Evolutionary conservation across 2,888 invertebrate species (phyloP), one percentile per base, ranked within the genome.

Genomic region (Latrodectus elegans): DNA sequence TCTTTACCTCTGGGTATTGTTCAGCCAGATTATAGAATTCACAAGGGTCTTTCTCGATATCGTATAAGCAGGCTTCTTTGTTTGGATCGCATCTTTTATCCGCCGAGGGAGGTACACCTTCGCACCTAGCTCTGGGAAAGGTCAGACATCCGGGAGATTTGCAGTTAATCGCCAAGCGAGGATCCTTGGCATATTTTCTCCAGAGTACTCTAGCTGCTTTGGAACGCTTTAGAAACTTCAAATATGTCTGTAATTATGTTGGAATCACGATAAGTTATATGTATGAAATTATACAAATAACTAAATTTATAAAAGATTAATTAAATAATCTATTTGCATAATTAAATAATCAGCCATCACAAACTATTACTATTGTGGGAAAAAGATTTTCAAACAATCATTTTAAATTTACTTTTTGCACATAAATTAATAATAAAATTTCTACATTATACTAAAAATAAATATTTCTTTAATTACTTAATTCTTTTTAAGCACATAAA

Each of bases 11-110:
- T 26, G 89, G 89, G n/a, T 85, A 79, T 72, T 89, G 83, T 22
- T 89, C 79, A 1, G 88, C 89, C 52, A 90, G 74, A 26, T 90
- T 90, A 17, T 84, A 80, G 60, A 82, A 84, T 73, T 98, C 98
- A 91, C 98, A 98, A 0, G 98, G 98, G 93, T 98, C 98, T 15
- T 94, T 93, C 0, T 93, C 92, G 10, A 98, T 94, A 91, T 98
- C 95, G 92, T 95, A 97, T 8, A 98, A 93, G 91, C 98, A 98
- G 0, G 96, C 95, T 0, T 94, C 93, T 67, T 92, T 90, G 0
- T 95, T 91, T 0, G 96, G 95, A 74, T 94, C 92, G 92, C 97
- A 97, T 0, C 92, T 91, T 38, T 90, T 90, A 9, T 67, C 78
- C 11, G 70, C 68, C 1, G 82, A 75, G 12, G 74, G 85, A 15